Percentiles rank a stretch among this genome's conserved stretches.
Conservation (phyloP, 1,140 invertebrate species). For the Drosophila guanche region DNA sequence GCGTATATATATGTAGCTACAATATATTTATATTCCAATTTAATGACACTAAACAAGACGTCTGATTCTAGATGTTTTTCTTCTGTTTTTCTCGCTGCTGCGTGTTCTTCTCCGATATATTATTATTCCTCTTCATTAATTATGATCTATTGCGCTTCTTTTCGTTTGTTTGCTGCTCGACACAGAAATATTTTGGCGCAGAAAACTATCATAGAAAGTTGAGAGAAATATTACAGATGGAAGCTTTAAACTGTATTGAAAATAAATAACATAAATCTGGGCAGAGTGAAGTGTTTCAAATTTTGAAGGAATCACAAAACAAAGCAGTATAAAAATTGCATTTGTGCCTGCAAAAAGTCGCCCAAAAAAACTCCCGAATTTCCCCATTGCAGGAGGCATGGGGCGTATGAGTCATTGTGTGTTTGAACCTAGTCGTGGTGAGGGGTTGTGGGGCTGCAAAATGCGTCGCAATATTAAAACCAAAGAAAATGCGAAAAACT, state of each 20-base stretch:
- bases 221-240: too few species aligned
- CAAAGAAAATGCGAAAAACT: slow-evolving; percentile 20
- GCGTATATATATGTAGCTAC: neutral
- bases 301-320: too few species aligned
- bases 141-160: slow-evolving; percentile 54
- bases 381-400: too few species aligned
- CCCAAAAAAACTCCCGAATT: too few species aligned
- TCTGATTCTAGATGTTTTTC: slow-evolving; percentile 8
- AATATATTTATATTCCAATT: slow-evolving; percentile 54
- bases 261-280: too few species aligned
- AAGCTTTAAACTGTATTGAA: too few species aligned
- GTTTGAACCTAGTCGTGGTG: slow-evolving; percentile 28
- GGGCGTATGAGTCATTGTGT: slow-evolving; percentile 37
- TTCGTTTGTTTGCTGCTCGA: slow-evolving; percentile 3
- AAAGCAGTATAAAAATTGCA: too few species aligned
- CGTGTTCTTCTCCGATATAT: slow-evolving; percentile 18
- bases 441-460: slow-evolving; percentile 21
- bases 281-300: too few species aligned
- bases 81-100: neutral
- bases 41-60: slow-evolving; percentile 56
- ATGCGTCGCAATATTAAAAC: slow-evolving; percentile 54
- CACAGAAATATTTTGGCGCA: neutral
- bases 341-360: too few species aligned
- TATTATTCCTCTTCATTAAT: slow-evolving; percentile 58
- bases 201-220: too few species aligned